Base-by-base conservation (phyloP, 2,797 vertebrate species). In the Ctenosaura bakeri region DNA sequence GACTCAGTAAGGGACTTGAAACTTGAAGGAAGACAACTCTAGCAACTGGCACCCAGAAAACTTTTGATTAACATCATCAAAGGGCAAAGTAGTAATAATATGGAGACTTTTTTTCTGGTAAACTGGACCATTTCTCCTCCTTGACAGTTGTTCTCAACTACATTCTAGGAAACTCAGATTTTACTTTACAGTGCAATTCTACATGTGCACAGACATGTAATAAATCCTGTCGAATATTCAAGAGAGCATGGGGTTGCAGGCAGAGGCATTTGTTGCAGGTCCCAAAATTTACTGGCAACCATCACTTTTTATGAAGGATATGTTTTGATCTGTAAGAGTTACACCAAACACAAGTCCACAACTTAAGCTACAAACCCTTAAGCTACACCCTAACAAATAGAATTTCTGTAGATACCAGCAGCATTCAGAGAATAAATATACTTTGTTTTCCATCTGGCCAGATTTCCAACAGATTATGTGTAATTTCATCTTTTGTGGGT, bases 21-120 rank as follows among this genome's bases (percentile, higher is more conserved):
- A 88, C 50, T 82, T 35, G 32, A 42, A 71, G 38, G 69, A 54
- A 88, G 64, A 69, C n/a, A 73, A 81, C 35, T 82, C 64, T 20
- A 82, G 56, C 24, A 88, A 88, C 24, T 42, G 14, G 54, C 42
- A 56, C 16, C 3, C 56, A 82, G 64, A 81, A 71, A 56, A 83
- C 52, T 83, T 88, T 54, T 59, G 38, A 74, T 9, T 74, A 46
- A 16, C 79, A 73, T 59, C 6, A 7, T 35, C 66, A 56, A 73
- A 88, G 46, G 42, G 79, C 35, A 74, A 46, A 24, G 5, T 13
- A 73, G 18, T 35, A 73, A 74, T 26, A 71, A 82, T 83, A 32
- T 14, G 26, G 64, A 42, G 64, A 42, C 4, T 29, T 24, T 64
- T 35, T 13, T 24, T 9, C 24, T 24, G 4, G 29, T 42, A 87